A percentile compares a stretch with the other conserved stretches of the same genome.
Evolutionary conservation across 2,888 invertebrate species (phyloP).

Genomic region (Liposcelis brunnea): DNA sequence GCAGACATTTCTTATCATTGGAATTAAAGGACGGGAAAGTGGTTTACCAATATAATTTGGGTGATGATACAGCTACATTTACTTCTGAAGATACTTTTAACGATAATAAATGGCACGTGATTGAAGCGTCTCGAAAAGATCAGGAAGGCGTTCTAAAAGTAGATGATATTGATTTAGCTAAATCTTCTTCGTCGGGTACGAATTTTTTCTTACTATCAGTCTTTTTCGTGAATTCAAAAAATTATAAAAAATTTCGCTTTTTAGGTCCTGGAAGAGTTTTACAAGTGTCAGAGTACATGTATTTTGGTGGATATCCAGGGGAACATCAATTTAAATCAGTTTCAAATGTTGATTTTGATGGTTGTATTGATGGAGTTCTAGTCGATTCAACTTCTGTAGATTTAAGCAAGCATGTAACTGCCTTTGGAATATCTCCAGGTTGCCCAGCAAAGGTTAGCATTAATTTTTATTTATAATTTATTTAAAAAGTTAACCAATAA

Average conservation of each 20-base stretch:
- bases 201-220: too few relatives aligned
- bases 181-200: too few relatives aligned
- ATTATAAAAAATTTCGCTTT: background rate
- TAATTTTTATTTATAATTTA: background rate
- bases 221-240: too few relatives aligned
- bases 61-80: constrained; percentile 41
- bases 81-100: constrained; percentile 50
- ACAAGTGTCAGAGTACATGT: constrained; percentile 51
- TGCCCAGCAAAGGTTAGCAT: constrained; percentile 58
- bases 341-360: constrained; percentile 67
- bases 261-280: constrained; percentile 16
- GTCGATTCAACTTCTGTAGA: constrained; percentile 62
- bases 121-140: constrained; percentile 55
- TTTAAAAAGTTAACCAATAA: background rate
- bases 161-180: constrained; percentile 34
- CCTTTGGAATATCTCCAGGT: constrained; percentile 69
- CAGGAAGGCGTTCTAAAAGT: constrained; percentile 49
- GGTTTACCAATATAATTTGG: constrained; percentile 50
- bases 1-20: constrained; percentile 57
- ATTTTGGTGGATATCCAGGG: constrained; percentile 73
- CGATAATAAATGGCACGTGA: constrained; percentile 80
- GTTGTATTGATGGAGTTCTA: constrained; percentile 73
- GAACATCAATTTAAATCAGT: constrained; percentile 47
- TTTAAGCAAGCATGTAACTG: constrained; percentile 56
- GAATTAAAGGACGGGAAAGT: constrained; percentile 67